Evolutionary conservation across 2,888 invertebrate species (phyloP), one percentile per base, ranked within the genome.

Genomic region (Thymelicus lineola): DNA sequence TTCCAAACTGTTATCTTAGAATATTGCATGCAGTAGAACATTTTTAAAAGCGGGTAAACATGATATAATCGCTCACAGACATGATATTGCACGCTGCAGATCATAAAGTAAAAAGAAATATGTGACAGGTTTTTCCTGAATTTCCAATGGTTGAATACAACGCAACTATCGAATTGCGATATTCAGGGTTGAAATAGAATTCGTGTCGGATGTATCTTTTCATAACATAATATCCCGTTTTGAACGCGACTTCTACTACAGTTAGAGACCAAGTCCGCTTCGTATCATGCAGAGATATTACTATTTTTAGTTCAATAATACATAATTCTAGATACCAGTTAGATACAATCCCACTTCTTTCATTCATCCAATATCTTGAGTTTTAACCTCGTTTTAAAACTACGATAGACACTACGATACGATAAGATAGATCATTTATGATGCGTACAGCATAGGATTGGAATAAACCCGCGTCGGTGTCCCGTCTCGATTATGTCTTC

Each of bases 51-150:
- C 53, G 42, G 20, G 28, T 60, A 66, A n/a, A 66, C 48, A 53
- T 60, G 53, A 53, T 53, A 53, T 28, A 15, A 45, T 53, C 42
- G 53, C 42, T 60, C 66, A 53, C 42, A 60, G 53, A 60, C 61
- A 61, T 55, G 61, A 42, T 50, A 60, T 42, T 61, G 67, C 67
- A 55, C 14, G 46, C 35, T 66, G 45, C 67, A 61, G 61, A 67
- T 67, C 60, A 61, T 67, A 67, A 67, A 67, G 42, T 61, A 15
- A 35, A n/a, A 17, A 35, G 20, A 67, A 67, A 67, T 67, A 67
- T 61, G 61, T 35, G 67, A 67, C 67, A 55, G 28, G 45, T 55
- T 53, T 67, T 50, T 67, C 61, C 53, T 67, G 61, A 67, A 67
- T 66, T 53, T 15, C 66, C 60, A 53, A 60, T 42, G 28, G 66